These are phyloP conservation scores for Scaptomyza montana DNA, from an alignment of 1,140 invertebrate genomes.

Conservation along the genomic window DNA sequence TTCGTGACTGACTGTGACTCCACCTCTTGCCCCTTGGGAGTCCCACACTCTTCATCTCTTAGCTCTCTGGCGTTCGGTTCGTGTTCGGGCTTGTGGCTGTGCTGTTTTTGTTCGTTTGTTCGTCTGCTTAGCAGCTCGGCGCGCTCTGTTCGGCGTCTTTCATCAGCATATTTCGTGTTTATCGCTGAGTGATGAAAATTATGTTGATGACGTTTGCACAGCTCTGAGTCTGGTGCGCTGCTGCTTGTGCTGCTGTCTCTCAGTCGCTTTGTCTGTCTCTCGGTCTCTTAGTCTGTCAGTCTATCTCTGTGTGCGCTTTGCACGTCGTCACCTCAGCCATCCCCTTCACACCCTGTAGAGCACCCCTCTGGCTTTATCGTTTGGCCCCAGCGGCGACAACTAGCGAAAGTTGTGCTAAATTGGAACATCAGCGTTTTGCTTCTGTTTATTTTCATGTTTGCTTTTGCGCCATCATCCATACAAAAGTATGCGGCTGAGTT, in stretches of 20 bases:
- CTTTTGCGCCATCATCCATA: constrained; percentile 26
- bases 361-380: constrained; percentile 6
- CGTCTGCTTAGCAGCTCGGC: constrained; percentile 26
- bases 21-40: constrained; percentile 53
- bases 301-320: constrained; percentile 45
- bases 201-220: constrained; percentile 78
- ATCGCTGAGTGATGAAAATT: constrained; percentile 79
- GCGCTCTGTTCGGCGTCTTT: constrained; percentile 72
- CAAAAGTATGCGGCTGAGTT: constrained; percentile 2
- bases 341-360: neutral
- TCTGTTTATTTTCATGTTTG: constrained; percentile 72
- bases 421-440: constrained; percentile 80
- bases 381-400: constrained; percentile 68
- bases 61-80: constrained; percentile 32
- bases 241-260: constrained; percentile 28
- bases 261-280: constrained; percentile 26
- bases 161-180: constrained; percentile 77
- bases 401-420: constrained; percentile 81
- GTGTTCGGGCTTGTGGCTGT: constrained; percentile 13
- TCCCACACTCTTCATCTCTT: constrained; percentile 32
- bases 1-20: constrained; percentile 30
- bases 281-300: neutral
- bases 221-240: constrained; percentile 13
- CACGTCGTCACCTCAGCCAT: constrained; percentile 38
- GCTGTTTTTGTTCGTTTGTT: neutral